These are phyloP conservation scores for Dysdera silvatica DNA, from an alignment of 1,140 invertebrate species.

Conservation along the genomic window DNA sequence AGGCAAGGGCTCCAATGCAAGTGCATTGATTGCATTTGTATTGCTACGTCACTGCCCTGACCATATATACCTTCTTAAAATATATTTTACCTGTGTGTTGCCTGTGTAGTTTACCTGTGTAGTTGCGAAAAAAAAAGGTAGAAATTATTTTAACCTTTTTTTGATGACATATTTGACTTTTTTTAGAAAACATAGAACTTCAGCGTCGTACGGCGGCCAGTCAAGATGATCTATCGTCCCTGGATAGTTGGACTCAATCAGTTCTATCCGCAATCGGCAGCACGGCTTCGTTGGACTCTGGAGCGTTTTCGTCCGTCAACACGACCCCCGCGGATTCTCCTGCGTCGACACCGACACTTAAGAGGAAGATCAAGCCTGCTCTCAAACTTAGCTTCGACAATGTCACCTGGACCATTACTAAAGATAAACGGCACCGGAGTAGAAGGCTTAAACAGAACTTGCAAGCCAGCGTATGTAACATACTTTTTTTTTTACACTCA, in stretches of 20 bases:
- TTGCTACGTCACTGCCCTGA: too few relatives aligned
- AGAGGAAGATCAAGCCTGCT: constrained; percentile 19
- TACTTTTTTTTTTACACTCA: too few relatives aligned
- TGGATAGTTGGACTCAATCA: constrained; percentile 21
- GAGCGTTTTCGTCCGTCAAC: constrained; percentile 9
- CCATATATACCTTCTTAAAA: too few relatives aligned
- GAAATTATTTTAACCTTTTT: too few relatives aligned
- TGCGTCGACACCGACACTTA: not conserved
- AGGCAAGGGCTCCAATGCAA: too few relatives aligned
- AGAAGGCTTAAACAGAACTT: constrained; percentile 23
- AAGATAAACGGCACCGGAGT: constrained; percentile 8
- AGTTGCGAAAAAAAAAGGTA: too few relatives aligned
- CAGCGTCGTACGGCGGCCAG: not conserved
- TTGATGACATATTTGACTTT: not conserved
- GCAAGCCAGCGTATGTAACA: constrained; percentile 13
- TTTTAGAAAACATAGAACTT: constrained; percentile 9
- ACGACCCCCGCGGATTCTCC: constrained; percentile 15
- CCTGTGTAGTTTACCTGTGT: too few relatives aligned
- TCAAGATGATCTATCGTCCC: constrained; percentile 17
- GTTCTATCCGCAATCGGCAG: constrained; percentile 3
- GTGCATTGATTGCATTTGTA: too few relatives aligned
- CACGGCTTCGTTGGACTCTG: constrained; percentile 17
- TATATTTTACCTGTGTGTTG: too few relatives aligned
- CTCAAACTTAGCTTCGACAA: constrained; percentile 17
- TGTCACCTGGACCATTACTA: constrained; percentile 14